Percentiles rank a stretch among this genome's conserved stretches.
Conservation (phyloP, 2,797 vertebrate genomes). For the Poeciliopsis paucimaculata region DNA sequence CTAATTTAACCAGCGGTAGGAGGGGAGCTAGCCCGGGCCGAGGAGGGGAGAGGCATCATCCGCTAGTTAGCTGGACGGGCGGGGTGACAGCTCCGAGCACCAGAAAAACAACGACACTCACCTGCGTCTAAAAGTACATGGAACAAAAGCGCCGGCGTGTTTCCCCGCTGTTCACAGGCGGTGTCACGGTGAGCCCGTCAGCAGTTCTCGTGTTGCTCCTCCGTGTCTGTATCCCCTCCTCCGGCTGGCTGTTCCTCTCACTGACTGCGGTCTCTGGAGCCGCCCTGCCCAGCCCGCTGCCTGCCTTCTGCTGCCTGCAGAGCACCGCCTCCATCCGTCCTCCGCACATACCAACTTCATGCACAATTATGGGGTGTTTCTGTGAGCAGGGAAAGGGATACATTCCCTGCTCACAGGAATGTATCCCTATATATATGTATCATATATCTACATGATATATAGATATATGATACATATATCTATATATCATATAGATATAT, state of each 20-base stretch:
- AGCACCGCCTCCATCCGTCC: slow-evolving; percentile 49
- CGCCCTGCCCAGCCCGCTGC: slow-evolving; percentile 39
- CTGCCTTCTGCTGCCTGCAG: slow-evolving; percentile 44
- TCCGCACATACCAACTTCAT: neutral
- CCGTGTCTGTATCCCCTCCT: slow-evolving; percentile 40
- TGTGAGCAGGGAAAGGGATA: neutral
- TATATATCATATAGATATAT: too few relatives aligned
- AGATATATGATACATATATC: too few relatives aligned
- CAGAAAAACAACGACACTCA: slow-evolving; percentile 52
- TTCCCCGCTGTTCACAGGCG: slow-evolving; percentile 32
- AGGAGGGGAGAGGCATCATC: slow-evolving; percentile 56
- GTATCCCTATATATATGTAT: too few relatives aligned
- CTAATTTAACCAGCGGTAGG: slow-evolving; percentile 41
- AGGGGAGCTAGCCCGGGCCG: slow-evolving; percentile 60
- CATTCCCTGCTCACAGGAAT: too few relatives aligned
- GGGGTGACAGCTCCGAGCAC: slow-evolving; percentile 54
- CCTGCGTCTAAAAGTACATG: slow-evolving; percentile 74
- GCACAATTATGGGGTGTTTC: neutral
- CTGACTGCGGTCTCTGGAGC: slow-evolving; percentile 42
- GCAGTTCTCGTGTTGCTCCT: slow-evolving; percentile 25
- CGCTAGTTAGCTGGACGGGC: slow-evolving; percentile 62
- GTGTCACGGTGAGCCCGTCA: slow-evolving; percentile 47
- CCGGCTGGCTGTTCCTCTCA: slow-evolving; percentile 54
- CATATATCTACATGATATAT: too few relatives aligned
- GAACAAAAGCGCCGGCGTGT: slow-evolving; percentile 40